Percentiles rank a stretch among this genome's conserved stretches.
Conservation (phyloP, 2,888 invertebrate genomes). For the Carcina quercana region DNA sequence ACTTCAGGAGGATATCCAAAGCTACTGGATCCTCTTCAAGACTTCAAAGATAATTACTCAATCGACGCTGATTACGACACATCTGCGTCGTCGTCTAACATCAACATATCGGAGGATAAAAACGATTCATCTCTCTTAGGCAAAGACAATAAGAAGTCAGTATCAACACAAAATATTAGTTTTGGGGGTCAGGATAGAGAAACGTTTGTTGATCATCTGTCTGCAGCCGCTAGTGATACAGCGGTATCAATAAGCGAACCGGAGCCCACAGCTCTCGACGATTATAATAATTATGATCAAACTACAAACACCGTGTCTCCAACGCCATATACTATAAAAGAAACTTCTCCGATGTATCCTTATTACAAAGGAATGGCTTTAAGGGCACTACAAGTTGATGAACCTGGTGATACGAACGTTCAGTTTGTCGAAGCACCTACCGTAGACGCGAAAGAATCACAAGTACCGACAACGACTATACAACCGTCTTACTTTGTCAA, state of each 20-base stretch:
- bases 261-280: conserved; percentile 36
- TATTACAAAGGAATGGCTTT: conserved; percentile 54
- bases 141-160: conserved; percentile 52
- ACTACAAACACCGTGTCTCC: conserved; percentile 31
- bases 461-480: conserved; percentile 30
- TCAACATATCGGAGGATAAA: conserved; percentile 37
- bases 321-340: conserved; percentile 43
- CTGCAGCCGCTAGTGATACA: conserved; percentile 33
- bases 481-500: conserved; percentile 4
- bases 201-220: conserved; percentile 50
- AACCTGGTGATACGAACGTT: conserved; percentile 54
- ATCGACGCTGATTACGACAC: conserved; percentile 53
- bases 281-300: conserved; percentile 34
- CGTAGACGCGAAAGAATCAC: conserved; percentile 26
- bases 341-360: conserved; percentile 46
- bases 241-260: conserved; percentile 29
- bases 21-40: conserved; percentile 41
- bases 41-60: conserved; percentile 44
- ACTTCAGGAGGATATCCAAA: conserved; percentile 32
- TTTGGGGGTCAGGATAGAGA: conserved; percentile 56
- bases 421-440: conserved; percentile 50
- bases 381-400: conserved; percentile 46
- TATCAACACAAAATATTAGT: conserved; percentile 60
- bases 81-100: conserved; percentile 49
- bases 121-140: conserved; percentile 28